Evolutionary conservation across 1,140 invertebrate species (phyloP), one percentile per base, ranked within the genome.

Genomic region (Drosophila lacertosa): DNA sequence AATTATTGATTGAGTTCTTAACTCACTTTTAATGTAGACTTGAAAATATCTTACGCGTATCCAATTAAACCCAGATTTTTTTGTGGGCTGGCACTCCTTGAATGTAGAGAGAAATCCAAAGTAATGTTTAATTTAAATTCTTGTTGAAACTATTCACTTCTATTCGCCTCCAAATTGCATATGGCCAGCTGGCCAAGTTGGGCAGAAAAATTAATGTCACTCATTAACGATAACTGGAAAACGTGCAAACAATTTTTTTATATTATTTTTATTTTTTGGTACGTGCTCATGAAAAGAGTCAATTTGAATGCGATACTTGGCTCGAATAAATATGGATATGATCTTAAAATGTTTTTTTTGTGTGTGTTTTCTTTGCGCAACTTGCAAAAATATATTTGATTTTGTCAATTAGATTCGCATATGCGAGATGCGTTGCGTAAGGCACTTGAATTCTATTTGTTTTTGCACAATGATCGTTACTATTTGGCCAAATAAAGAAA

Each of bases 201-300:
- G 51, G 48, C 5, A 44, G 13, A 54, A 33, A 44, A 51, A n/a
- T n/a, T 29, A 66, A 33, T 42, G 35, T 29, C 35, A 39, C 40
- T 62, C 58, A 69, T 54, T 63, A 48, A 69, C 48, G 58, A 60
- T 60, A 63, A 63, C 32, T 55, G 32, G 10, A 22, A 55, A 63
- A 63, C 65, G 65, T 69, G 58, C 24, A 54, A 24, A 47, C 16
- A 54, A n/a, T n/a, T n/a, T n/a, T n/a, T n/a, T n/a, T n/a, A n/a
- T n/a, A n/a, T n/a, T n/a, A n/a, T n/a, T n/a, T n/a, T 29, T 9
- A 4, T 29, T 22, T 45, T 45, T 53, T 10, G 39, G 33, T 69
- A 63, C 59, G 50, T 69, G 66, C 59, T 15, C 13, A 39, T 40
- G n/a, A 48, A 69, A 69, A 42, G 7, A 39, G 40, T 4, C 59